phyloP scores from a whole-genome alignment of 2,888 invertebrate genomes.

The Bembecia ichneumoniformis region DNA sequence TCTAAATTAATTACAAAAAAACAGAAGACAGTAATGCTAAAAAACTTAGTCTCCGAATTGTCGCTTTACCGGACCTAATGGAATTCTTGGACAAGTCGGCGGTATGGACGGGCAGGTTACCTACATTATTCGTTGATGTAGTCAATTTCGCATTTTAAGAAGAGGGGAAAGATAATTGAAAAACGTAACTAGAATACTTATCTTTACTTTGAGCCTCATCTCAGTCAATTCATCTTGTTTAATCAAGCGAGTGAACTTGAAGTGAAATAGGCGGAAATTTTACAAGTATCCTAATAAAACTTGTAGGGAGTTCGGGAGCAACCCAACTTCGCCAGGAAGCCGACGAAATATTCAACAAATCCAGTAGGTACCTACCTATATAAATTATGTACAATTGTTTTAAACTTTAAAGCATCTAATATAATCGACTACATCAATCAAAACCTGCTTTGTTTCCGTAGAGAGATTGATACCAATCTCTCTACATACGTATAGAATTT shows the following conservation, averaged over 20 bases:
- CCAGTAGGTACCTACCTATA: constrained; percentile 30
- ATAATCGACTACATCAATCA: too few relatives aligned
- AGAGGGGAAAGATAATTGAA: constrained; percentile 23
- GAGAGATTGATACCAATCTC: too few relatives aligned
- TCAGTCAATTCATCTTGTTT: constrained; percentile 68
- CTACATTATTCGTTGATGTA: constrained; percentile 6
- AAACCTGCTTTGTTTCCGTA: too few relatives aligned
- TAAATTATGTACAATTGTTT: neutral
- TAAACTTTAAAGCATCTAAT: neutral
- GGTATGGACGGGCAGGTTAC: neutral
- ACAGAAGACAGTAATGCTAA: too few relatives aligned
- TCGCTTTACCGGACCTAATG: neutral
- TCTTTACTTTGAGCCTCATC: constrained; percentile 19
- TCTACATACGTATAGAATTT: too few relatives aligned
- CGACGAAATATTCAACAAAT: constrained; percentile 55
- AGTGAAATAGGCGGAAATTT: constrained; percentile 62
- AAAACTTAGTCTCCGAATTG: too few relatives aligned
- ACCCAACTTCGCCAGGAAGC: constrained; percentile 29
- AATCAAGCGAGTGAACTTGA: constrained; percentile 63
- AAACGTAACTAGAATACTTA: constrained; percentile 20
- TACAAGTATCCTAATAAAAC: constrained; percentile 72
- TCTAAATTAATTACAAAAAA: too few relatives aligned
- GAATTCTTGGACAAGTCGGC: constrained; percentile 2
- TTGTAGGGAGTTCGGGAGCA: constrained; percentile 50
- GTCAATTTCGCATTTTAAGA: constrained; percentile 19